These are phyloP conservation scores for Pelusios castaneus DNA, from an alignment of 2,113 vertebrate genomes.

Conservation along the genomic window DNA sequence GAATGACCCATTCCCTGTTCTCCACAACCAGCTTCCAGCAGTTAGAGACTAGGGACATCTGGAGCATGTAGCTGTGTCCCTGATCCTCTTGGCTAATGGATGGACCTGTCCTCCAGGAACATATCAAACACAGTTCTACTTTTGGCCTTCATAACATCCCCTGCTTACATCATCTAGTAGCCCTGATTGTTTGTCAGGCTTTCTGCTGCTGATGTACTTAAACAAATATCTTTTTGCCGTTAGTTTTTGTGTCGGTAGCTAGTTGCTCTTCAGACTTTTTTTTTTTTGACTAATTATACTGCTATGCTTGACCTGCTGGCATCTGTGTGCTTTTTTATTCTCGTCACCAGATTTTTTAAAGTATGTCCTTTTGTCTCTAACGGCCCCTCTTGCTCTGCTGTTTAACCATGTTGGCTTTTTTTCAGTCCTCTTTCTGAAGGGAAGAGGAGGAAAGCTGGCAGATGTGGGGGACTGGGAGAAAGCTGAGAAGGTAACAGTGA, in stretches of 20 bases:
- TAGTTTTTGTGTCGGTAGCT: background rate
- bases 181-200: background rate
- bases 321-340: background rate
- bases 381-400: background rate
- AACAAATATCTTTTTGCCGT: background rate
- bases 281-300: no score
- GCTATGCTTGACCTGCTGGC: no score
- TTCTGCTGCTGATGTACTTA: background rate
- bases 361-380: background rate
- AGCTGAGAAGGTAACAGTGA: no score
- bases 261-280: no score
- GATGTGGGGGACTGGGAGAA: no score
- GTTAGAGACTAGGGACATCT: no score
- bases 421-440: background rate
- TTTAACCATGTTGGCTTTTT: background rate
- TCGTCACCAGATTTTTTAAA: background rate
- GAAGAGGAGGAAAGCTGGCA: background rate
- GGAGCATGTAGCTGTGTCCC: background rate
- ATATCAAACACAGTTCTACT: background rate
- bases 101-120: background rate
- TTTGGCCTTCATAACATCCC: background rate
- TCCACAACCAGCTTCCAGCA: background rate
- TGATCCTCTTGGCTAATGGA: background rate
- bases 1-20: background rate
- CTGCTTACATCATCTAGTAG: background rate